These are phyloP conservation scores for Blomia tropicalis DNA, from an alignment of 2,888 invertebrate species.

Conservation along the genomic window DNA sequence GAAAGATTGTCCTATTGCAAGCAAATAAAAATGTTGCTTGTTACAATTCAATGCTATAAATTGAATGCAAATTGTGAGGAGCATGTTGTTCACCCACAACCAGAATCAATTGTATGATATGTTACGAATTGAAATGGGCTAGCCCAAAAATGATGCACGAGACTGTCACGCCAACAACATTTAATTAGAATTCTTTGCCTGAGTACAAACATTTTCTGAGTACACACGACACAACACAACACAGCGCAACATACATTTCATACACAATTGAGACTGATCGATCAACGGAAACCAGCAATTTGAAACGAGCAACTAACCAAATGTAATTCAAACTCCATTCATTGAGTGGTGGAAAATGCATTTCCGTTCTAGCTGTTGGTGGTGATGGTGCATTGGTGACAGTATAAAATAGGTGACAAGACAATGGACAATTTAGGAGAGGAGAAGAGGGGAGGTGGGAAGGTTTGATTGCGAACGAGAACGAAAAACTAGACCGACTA, in stretches of 20 bases:
- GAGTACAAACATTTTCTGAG: background rate
- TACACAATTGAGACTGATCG: background rate
- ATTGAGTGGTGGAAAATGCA: no score
- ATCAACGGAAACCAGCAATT: slow-evolving; percentile 9
- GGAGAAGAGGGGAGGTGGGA: no score
- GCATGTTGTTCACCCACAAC: no score
- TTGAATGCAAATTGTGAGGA: no score
- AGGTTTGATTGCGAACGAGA: no score
- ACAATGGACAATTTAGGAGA: no score
- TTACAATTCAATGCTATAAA: no score
- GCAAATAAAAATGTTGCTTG: no score
- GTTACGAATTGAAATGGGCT: background rate
- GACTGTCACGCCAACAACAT: background rate
- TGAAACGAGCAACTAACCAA: background rate
- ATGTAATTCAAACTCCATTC: background rate
- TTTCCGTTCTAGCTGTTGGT: background rate
- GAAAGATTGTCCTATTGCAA: no score
- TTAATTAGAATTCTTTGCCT: slow-evolving; percentile 2
- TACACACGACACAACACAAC: background rate
- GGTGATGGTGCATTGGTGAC: background rate
- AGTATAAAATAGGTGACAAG: background rate
- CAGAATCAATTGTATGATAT: no score
- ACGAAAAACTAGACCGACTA: no score
- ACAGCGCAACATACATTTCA: background rate
- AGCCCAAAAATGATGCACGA: background rate